Evolutionary conservation across 2,888 invertebrate species (phyloP), one percentile per base, ranked within the genome.

Genomic region (Pyrrhosoma nymphula): DNA sequence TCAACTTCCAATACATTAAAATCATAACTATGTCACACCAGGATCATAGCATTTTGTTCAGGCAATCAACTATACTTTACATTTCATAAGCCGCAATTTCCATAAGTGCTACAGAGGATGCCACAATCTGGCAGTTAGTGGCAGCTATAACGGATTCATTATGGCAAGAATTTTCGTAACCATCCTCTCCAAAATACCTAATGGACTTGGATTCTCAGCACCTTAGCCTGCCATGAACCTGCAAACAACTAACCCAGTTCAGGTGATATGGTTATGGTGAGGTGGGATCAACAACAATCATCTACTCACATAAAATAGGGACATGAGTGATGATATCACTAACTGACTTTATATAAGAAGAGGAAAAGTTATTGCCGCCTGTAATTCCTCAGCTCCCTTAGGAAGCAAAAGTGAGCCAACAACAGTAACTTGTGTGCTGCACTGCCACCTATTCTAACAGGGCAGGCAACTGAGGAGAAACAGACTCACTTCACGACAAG

Each of bases 181-280:
- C 89, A 56, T 93, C 93, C 23, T 93, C 69, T 93, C 93, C 69
- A n/a, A 60, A 93, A 93, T 63, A 93, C 93, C 93, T 93, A 20
- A 89, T n/a, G 56, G 89, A 89, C 89, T 89, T 56, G 56, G 14
- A 93, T 93, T 69, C 69, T 93, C 93, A 93, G 75, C 93, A 93
- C 93, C 93, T 69, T 93, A 93, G 93, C 93, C 93, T 93, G 93
- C 93, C 93, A 93, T 93, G 93, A 93, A 93, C 93, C 93, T 93
- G 63, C 69, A 69, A 93, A 93, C 93, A 93, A 47, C 93, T 93
- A 93, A 93, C 93, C 93, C 93, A 69, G 69, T 93, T 93, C 93
- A 69, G 93, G 93, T 93, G 93, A 93, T 93, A 93, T 93, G 93
- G 69, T 93, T 69, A 93, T 93, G 63, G 93, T 93, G 93, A 93